Conservation (phyloP, 2,113 vertebrate genomes). For the Podarcis raffonei region DNA sequence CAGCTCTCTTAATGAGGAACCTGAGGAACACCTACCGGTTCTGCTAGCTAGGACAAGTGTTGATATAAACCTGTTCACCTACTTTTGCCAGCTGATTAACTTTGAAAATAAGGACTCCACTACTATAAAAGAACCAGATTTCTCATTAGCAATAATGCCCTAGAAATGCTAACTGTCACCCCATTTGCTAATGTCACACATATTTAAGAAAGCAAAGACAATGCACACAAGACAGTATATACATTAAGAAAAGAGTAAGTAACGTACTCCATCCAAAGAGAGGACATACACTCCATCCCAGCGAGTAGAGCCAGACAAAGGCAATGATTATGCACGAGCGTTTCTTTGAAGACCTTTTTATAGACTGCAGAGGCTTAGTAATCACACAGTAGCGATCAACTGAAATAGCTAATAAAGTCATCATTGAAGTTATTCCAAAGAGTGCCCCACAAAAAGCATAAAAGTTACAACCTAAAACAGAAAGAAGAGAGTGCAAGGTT, state of each 20-base stretch:
- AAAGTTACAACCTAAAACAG: constrained; percentile 68
- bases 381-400: constrained; percentile 75
- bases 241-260: not conserved
- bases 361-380: constrained; percentile 70
- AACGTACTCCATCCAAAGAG: constrained; percentile 75
- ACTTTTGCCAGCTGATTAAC: not conserved
- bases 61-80: not conserved
- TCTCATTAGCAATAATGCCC: accelerated
- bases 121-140: not conserved
- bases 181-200: not conserved
- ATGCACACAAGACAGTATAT: not conserved
- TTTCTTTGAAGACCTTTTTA: constrained; percentile 70
- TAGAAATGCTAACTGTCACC: not conserved
- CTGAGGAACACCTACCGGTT: not conserved
- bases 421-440: constrained; percentile 78
- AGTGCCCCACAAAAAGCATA: constrained; percentile 75
- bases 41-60: not conserved
- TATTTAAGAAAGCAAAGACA: not conserved
- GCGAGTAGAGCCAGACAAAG: constrained; percentile 66
- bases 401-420: constrained; percentile 74
- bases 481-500: not conserved
- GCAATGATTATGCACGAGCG: constrained; percentile 54
- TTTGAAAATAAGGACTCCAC: not conserved
- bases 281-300: constrained; percentile 70
- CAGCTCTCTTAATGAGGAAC: not conserved